phyloP scores from a whole-genome alignment of 2,888 invertebrate genomes.

The Brenthis daphne region DNA sequence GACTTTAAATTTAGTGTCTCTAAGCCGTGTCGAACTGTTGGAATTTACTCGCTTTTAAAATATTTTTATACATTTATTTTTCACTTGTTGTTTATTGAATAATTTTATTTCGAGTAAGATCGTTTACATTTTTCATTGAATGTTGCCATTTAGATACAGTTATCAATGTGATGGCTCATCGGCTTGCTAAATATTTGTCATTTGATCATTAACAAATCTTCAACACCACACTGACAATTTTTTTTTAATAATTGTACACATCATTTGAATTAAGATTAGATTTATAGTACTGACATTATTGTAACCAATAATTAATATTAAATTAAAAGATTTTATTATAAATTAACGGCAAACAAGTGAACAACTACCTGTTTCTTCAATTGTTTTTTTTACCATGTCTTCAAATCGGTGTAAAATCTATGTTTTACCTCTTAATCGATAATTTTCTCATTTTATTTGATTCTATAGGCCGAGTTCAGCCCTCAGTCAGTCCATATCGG shows the following conservation, averaged over 20 bases:
- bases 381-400: no score
- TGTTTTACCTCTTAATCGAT: not conserved
- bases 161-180: slow-evolving; percentile 3
- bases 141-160: slow-evolving; percentile 14
- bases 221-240: slow-evolving; percentile 1
- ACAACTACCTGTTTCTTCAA: no score
- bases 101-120: not conserved
- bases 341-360: no score
- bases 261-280: no score
- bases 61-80: not conserved
- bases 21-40: slow-evolving; percentile 37
- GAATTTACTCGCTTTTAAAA: slow-evolving; percentile 20
- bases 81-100: slow-evolving; percentile 4
- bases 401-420: not conserved
- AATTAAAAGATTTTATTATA: no score
- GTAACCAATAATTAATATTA: no score
- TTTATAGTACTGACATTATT: no score
- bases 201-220: not conserved
- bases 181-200: slow-evolving; percentile 10
- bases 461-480: slow-evolving; percentile 87
- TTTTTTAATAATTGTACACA: not conserved
- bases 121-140: not conserved
- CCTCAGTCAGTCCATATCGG: slow-evolving; percentile 89
- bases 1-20: not conserved
- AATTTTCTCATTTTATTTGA: not conserved